phyloP scores from a whole-genome alignment of 2,113 vertebrate genomes.

The Phaetusa simplex region DNA sequence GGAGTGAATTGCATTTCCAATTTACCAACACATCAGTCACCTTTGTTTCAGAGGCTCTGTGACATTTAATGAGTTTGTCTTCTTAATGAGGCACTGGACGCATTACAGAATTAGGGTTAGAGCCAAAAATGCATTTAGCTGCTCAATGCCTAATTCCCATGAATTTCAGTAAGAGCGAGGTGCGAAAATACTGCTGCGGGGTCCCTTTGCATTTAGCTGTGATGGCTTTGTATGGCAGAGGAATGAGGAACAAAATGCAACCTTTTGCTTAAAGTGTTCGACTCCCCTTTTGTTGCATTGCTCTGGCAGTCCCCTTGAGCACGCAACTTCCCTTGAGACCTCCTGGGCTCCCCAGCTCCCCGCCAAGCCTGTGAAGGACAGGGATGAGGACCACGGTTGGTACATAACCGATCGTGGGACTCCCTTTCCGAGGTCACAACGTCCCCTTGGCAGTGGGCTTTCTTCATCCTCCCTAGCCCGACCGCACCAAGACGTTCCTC shows the following conservation, averaged over 20 bases:
- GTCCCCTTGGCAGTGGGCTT: not conserved
- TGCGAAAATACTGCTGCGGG: not conserved
- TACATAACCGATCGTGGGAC: not conserved
- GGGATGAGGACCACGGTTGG: not conserved
- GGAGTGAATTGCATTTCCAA: not conserved
- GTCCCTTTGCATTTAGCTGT: not conserved
- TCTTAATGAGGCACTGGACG: not conserved
- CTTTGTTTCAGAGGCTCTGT: not conserved
- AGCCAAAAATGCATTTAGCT: slow-evolving; percentile 4
- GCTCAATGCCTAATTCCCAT: not conserved
- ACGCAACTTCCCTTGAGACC: not conserved
- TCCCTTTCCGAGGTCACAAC: not conserved
- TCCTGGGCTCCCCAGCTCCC: not conserved
- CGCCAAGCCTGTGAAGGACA: not conserved
- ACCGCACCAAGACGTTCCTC: not conserved
- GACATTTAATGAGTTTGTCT: not conserved
- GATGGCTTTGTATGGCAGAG: not conserved
- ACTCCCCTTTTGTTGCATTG: not conserved
- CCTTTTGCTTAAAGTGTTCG: not conserved
- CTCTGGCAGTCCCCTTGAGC: not conserved
- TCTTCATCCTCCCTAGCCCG: not conserved
- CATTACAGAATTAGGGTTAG: not conserved
- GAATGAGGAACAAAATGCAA: not conserved
- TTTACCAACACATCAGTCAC: slow-evolving; percentile 7
- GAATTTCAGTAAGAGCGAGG: not conserved